Base-by-base conservation (phyloP, 1,140 invertebrate species). In the Lysiphlebus fabarum region DNA sequence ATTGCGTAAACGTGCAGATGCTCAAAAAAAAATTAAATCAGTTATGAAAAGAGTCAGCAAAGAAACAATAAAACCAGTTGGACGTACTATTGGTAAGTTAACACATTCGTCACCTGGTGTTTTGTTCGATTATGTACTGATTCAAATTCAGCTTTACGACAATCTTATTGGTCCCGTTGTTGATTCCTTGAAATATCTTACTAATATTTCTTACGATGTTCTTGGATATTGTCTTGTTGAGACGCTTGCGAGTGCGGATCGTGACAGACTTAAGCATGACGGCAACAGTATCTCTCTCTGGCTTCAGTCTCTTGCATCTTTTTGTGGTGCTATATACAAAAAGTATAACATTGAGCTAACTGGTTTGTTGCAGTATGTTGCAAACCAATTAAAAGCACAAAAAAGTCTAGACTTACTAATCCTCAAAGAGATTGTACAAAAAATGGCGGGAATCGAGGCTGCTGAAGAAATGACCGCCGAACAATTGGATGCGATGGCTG, bases 361-460 rank as follows among this genome's bases (percentile, higher is more conserved):
- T 9, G 96, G 96, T 11, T 80, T 99, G 49, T 79, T 99, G 66
- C 95, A 99, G 74, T 99, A 97, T 80, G 92, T 99, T 12, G 92
- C 93, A 10, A 98, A 99, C 83, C 92, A 99, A 72, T 83, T 99
- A 1, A 98, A 99, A 78, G 89, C 91, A 36, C 91, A 94, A 65
- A 96, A 98, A 80, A 97, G 93, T 79, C 85, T 96, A 77, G 95
- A 98, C 82, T 81, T 99, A 61, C 80, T 99, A 26, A 90, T 99
- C 66, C 78, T 99, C 47, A 95, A 98, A 78, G 98, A 99, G 81
- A 93, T 99, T 65, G 92, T 99, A 56, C 94, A 98, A 79, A 99
- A 98, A 83, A 99, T 99, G 96, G 92, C 95, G 10, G 97, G 97
- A 2, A 95, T 99, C 61, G 97, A 99, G 82, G 90, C 95, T 6